phyloP scores from a whole-genome alignment of 2,888 invertebrate genomes.

The Lamellibrachia columna region DNA sequence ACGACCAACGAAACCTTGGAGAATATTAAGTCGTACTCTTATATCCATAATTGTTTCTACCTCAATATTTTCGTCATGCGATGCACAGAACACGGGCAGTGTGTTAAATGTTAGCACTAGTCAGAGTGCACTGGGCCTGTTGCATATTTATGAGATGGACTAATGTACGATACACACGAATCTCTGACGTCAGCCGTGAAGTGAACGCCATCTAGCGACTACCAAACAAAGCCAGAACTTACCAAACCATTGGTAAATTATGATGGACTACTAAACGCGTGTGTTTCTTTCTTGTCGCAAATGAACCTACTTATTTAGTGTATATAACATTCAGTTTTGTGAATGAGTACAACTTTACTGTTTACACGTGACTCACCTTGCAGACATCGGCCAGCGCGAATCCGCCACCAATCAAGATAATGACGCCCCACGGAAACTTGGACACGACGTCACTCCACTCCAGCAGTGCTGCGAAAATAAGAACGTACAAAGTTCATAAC shows the following conservation, averaged over 20 bases:
- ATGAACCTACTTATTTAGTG: not conserved
- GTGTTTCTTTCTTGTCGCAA: not conserved
- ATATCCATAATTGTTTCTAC: too few species aligned
- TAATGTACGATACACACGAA: too few species aligned
- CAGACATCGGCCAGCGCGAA: constrained; percentile 89
- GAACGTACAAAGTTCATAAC: not conserved
- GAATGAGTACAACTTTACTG: not conserved
- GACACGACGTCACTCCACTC: constrained; percentile 31
- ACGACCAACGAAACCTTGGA: constrained; percentile 36
- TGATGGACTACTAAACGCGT: not conserved
- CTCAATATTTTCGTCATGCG: too few species aligned
- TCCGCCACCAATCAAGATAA: constrained; percentile 83
- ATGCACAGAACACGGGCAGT: too few species aligned
- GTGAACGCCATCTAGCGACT: too few species aligned
- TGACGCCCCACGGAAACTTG: constrained; percentile 83
- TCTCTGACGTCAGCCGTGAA: too few species aligned
- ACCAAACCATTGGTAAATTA: not conserved
- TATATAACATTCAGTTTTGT: not conserved
- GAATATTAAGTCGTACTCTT: too few species aligned
- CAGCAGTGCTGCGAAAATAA: constrained; percentile 23
- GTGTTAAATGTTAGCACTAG: too few species aligned
- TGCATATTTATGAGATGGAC: too few species aligned
- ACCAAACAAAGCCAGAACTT: too few species aligned
- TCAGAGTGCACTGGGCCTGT: too few species aligned
- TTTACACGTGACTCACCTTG: constrained; percentile 65